Base-by-base conservation (phyloP, 92 coral and sea anemone species). In the Paragorgia papillata region DNA sequence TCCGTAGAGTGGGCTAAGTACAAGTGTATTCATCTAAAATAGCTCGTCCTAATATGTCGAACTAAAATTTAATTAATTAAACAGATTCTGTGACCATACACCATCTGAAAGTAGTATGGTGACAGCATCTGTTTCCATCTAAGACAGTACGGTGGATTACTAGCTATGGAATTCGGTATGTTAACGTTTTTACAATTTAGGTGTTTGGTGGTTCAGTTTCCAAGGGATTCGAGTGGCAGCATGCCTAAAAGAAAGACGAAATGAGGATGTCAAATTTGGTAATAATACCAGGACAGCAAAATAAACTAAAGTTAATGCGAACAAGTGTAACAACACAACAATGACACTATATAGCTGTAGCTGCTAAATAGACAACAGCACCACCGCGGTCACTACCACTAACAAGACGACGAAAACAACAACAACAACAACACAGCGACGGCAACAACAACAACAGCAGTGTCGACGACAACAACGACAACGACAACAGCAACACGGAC, bases 221-320 rank as follows among this genome's bases (percentile, higher is more conserved):
- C 48, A 48, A 31, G 22, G 49, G 57, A 24, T 14, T 41, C 39
- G 32, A 67, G 15, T 21, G 75, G 75, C 14, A 68, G 40, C 75
- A 68, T 68, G 53, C 48, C 75, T 68, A 68, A 49, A 49, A 13
- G n/a, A 9, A 44, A 44, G 10, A 21, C 21, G 29, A 49, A 25
- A 49, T 20, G 13, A 21, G 25, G 27, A 34, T 26, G 30, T 66
- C 13, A 63, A 63, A 19, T 55, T 55, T 10, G 24, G 17, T 9
- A 55, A 27, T 1, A 10, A 21, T 2, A 19, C 9, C 4, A 37
- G 10, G 43, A 10, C 43, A 37, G 4, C 43, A 37, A 37, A 4
- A 37, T 37, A 4, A 10, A 37, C 43, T 4, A 37, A 37, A 37
- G 4, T 10, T 37, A 37, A 37, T 37, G 10, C 4, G 43, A n/a